Base-by-base conservation (phyloP, 2,888 invertebrate species). In the Linnaemya vulpina region DNA sequence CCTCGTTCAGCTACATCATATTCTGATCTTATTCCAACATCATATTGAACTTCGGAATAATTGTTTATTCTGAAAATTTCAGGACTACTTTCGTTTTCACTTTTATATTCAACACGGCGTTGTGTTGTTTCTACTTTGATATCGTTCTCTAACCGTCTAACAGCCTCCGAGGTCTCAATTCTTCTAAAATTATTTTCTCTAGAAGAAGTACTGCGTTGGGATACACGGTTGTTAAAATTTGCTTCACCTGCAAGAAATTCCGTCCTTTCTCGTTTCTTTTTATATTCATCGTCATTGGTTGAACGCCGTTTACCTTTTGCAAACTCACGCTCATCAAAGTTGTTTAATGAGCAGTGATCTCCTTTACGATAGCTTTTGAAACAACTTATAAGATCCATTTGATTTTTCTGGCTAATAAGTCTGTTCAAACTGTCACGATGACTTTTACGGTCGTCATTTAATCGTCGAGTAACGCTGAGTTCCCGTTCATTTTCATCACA, bases 1-100 rank as follows among this genome's bases (percentile, higher is more conserved):
- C 13, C 7, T 55, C n/a, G 15, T 30, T 55, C 55, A 30, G n/a
- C 8, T 55, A 4, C 8, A 53, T 22, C 8, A 30, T 20, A 10
- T 20, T 3, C 5, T 20, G 20, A 10, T 20, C 3, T 53, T 20
- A 0, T 53, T 5, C 11, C 1, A 9, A 9, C 20, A 51, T 51
- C 20, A 51, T 9, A 17, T 51, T 51, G 51, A n/a, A n/a, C 1
- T 46, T n/a, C n/a, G 1, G 1, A 0, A 46, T 49, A 49, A 17
- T 49, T 9, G 2, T 0, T 17, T 17, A 9, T 49, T 49, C 2
- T 40, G 11, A 40, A 17, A 53, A 17, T 53, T 43, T 46, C n/a
- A n/a, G 5, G n/a, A 30, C 63, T 49, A 20, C 35, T 13, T 35
- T 20, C 49, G 3, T 67, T 79, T 22, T 67, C 65, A n/a, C 43